Base-by-base conservation (phyloP, 2,113 vertebrate genomes). In the Corvus cornix region DNA sequence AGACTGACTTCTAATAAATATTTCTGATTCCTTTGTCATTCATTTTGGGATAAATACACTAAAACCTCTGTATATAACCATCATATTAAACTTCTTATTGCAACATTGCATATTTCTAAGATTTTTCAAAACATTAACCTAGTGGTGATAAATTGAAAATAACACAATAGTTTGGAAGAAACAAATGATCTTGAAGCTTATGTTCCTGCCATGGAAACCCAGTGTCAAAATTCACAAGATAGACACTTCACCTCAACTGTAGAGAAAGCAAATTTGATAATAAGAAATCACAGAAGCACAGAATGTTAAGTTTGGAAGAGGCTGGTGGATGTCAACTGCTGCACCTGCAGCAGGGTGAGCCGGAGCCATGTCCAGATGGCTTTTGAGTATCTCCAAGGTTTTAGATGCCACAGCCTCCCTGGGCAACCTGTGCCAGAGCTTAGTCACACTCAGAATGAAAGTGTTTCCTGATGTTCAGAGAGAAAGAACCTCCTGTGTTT, bases 331-430 rank as follows among this genome's bases (percentile, higher is more conserved):
- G 3, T 35, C 15, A n/a, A 2, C 28, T 84, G 28, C n/a, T 74
- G 59, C 12, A 16, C 20, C 10, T 86, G 33, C 37, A n/a, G 24
- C 28, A 67, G 24, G 15, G 6, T 66, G 31, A 75, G 16, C 19
- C 81, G 60, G 22, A 70, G 17, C 22, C 3, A 0, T 10, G 10
- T 63, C 28, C 43, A 55, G 7, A 4, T 6, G 3, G 5, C 17
- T 86, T 52, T 51, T 52, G 16, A 35, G 2, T 59, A 16, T 64
- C 24, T 77, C 7, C 19, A 23, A 13, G 13, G 43, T 2, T 43
- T 14, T 49, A 84, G 11, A n/a, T 43, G 28, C 7, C 28, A 53
- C 41, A 74, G 7, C 9, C 55, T 89, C 44, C 21, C 5, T 70
- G 28, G 31, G 26, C 10, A 73, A 4, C 26, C 24, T 31, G 30